These are phyloP conservation scores for Zygaena filipendulae DNA, from an alignment of 2,888 invertebrate genomes.

Conservation along the genomic window DNA sequence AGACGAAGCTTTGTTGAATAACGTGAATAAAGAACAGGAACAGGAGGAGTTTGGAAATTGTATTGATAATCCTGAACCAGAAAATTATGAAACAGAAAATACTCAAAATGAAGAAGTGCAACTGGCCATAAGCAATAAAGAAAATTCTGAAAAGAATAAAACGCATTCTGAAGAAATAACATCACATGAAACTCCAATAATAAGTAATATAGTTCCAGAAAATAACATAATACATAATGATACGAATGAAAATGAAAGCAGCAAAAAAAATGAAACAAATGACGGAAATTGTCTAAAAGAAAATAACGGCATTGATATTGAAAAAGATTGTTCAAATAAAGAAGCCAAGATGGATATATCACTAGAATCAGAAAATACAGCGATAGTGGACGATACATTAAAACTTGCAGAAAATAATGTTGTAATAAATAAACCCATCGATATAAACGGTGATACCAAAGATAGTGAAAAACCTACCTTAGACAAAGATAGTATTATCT, in stretches of 20 bases:
- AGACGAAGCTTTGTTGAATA: too few species aligned
- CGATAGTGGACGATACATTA: slow-evolving; percentile 14
- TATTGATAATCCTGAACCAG: too few species aligned
- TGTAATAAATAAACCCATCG: slow-evolving; percentile 1
- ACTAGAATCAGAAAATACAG: slow-evolving; percentile 10
- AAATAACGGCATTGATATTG: slow-evolving; percentile 7
- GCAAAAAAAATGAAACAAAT: slow-evolving; percentile 1
- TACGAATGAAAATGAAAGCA: slow-evolving; percentile 1
- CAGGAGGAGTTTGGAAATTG: slow-evolving; percentile 14
- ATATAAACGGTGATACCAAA: neutral
- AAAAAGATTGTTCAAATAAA: neutral
- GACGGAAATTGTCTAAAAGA: slow-evolving; percentile 7
- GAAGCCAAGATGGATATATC: neutral
- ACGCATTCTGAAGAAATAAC: too few species aligned
- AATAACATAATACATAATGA: slow-evolving; percentile 1
- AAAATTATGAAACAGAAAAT: slow-evolving; percentile 1
- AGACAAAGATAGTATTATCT: neutral
- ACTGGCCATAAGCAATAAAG: slow-evolving; percentile 7
- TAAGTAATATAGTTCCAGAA: too few species aligned
- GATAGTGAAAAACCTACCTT: neutral
- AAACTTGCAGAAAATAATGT: slow-evolving; percentile 7
- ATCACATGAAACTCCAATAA: too few species aligned
- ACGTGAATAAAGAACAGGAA: too few species aligned
- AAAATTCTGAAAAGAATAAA: slow-evolving; percentile 6
- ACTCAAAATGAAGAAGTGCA: slow-evolving; percentile 6